Conservation (phyloP, 2,113 vertebrate species). For the Stomatorhinus ivindoensis region DNA sequence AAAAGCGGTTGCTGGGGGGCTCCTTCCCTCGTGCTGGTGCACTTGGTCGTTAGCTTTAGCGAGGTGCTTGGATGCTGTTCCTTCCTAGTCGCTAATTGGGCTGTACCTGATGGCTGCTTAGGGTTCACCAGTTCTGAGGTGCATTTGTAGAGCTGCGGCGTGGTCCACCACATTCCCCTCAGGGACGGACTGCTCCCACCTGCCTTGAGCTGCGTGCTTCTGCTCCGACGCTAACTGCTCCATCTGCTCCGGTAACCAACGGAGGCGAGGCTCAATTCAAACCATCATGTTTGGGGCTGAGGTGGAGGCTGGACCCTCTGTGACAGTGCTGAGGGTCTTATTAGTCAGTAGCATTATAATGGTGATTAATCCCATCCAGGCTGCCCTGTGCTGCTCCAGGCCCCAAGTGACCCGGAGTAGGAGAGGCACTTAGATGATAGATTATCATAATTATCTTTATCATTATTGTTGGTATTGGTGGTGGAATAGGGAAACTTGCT, state of each 20-base stretch:
- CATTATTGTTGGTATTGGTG: neutral
- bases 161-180: neutral
- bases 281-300: neutral
- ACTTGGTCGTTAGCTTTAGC: neutral
- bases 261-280: neutral
- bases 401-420: neutral
- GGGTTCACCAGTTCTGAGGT: neutral
- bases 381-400: neutral
- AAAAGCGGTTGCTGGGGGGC: slow-evolving; percentile 20
- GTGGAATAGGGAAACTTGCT: neutral
- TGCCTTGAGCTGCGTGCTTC: neutral
- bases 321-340: neutral
- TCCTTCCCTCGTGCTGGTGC: neutral
- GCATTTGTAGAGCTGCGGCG: neutral
- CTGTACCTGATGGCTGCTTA: neutral
- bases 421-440: neutral
- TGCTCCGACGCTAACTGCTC: neutral
- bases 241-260: neutral
- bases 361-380: neutral
- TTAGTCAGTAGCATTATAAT: neutral
- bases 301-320: neutral
- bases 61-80: neutral
- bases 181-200: neutral
- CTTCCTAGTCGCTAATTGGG: neutral
- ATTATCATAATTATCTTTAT: neutral